These are phyloP conservation scores for Bagarius yarrelli DNA, from an alignment of 2,113 vertebrate genomes.

Conservation along the genomic window DNA sequence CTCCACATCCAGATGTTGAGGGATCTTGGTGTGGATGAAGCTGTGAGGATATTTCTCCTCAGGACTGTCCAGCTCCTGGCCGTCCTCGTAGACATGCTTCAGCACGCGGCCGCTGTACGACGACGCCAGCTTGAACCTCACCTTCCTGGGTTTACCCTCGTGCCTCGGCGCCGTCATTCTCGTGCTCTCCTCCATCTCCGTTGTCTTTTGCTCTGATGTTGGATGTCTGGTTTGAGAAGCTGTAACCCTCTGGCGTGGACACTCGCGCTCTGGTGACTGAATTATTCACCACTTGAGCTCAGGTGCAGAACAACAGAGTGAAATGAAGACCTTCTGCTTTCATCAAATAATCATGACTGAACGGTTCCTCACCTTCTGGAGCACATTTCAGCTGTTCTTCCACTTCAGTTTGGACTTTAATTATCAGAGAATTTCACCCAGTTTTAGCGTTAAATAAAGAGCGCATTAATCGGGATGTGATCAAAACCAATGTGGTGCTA, in stretches of 20 bases:
- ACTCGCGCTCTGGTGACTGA: conserved; percentile 35
- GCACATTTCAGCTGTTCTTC: not conserved
- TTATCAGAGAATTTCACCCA: too few relatives aligned
- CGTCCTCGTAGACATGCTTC: conserved; percentile 93
- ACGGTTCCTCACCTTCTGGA: not conserved
- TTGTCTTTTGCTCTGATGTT: not conserved
- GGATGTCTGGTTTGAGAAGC: not conserved
- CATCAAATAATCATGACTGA: conserved; percentile 74
- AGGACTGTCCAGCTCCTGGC: conserved; percentile 88
- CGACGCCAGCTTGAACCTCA: conserved; percentile 91
- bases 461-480: conserved; percentile 51
- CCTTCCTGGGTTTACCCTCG: conserved; percentile 83
- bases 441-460: conserved; percentile 48
- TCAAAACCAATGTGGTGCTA: conserved; percentile 53
- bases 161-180: conserved; percentile 69
- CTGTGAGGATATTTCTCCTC: conserved; percentile 85
- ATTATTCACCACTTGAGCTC: conserved; percentile 57
- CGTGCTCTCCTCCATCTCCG: conserved; percentile 82
- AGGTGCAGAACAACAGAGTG: conserved; percentile 60
- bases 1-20: conserved; percentile 73
- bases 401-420: not conserved
- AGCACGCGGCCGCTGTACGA: conserved; percentile 90
- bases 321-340: conserved; percentile 63
- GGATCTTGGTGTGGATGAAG: conserved; percentile 79
- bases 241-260: not conserved